A percentile compares a stretch with the other conserved stretches of the same genome.
Evolutionary conservation across 2,888 invertebrate species (phyloP).

Genomic region (Thelaira solivaga): DNA sequence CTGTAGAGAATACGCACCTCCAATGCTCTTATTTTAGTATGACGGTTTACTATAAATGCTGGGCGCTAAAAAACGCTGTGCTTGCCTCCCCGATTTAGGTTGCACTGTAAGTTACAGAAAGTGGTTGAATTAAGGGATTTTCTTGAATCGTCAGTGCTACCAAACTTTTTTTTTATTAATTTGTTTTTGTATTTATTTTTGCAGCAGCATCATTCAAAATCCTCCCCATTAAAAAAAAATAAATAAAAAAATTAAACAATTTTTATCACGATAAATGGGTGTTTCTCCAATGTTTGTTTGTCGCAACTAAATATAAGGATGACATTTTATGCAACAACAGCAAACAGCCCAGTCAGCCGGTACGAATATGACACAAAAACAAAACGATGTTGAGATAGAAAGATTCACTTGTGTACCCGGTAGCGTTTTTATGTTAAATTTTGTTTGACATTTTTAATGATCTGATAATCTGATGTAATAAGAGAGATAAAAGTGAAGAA

Average conservation of each 20-base stretch:
- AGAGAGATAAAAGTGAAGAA: conserved; percentile 37
- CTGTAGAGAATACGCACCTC: no score
- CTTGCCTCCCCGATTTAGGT: no score
- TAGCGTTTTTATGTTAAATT: conserved; percentile 65
- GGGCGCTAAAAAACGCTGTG: no score
- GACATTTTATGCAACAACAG: conserved; percentile 6
- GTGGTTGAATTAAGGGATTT: no score
- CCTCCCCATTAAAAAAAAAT: conserved; percentile 25
- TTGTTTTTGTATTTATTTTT: background rate
- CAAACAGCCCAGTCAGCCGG: background rate
- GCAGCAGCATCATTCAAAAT: background rate
- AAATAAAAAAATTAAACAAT: no score
- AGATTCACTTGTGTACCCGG: conserved; percentile 51
- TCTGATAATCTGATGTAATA: conserved; percentile 61
- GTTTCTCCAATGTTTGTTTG: conserved; percentile 36
- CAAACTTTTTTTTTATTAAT: background rate
- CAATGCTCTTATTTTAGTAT: no score
- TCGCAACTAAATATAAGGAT: conserved; percentile 20
- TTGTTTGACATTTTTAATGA: conserved; percentile 62
- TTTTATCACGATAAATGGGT: conserved; percentile 34
- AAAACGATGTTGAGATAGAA: conserved; percentile 13
- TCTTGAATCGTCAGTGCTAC: no score
- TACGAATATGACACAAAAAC: conserved; percentile 7
- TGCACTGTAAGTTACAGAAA: no score
- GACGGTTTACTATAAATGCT: no score